Conservation (phyloP, 2,888 invertebrate genomes). For the Mythimna lalbum region DNA sequence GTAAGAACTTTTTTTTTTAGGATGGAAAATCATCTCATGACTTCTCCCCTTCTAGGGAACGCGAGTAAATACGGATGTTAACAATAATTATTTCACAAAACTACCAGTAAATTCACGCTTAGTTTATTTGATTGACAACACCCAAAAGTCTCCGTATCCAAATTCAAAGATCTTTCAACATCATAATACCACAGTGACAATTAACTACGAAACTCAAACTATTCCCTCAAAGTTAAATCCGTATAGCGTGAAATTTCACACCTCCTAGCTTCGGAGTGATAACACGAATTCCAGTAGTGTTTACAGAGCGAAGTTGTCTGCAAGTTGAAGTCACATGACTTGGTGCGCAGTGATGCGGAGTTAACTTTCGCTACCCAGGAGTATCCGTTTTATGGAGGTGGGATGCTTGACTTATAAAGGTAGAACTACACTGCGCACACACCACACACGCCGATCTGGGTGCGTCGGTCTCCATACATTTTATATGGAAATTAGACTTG, state of each 20-base stretch:
- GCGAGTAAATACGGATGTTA: no score
- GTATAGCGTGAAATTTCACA: slow-evolving; percentile 58
- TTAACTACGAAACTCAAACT: slow-evolving; percentile 42
- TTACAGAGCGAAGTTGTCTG: slow-evolving; percentile 63
- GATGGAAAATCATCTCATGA: no score
- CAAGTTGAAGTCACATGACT: slow-evolving; percentile 63
- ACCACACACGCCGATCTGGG: no score
- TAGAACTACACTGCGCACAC: no score
- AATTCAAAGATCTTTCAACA: slow-evolving; percentile 5
- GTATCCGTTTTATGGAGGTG: not conserved
- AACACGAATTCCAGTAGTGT: slow-evolving; percentile 56
- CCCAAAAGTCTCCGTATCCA: not conserved
- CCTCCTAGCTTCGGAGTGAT: slow-evolving; percentile 47
- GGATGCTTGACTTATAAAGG: not conserved
- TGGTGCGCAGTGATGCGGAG: slow-evolving; percentile 53
- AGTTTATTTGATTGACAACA: not conserved
- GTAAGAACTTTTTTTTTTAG: no score
- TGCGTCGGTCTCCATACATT: no score
- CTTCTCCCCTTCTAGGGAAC: no score
- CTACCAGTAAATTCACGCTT: no score
- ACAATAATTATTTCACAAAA: no score
- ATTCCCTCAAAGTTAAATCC: slow-evolving; percentile 39
- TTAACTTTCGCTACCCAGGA: slow-evolving; percentile 21
- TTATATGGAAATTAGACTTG: no score
- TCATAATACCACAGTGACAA: slow-evolving; percentile 26